Percentiles rank a stretch among this genome's conserved stretches.
Evolutionary conservation across 2,888 invertebrate species (phyloP).

Genomic region (Eilema griseolum): DNA sequence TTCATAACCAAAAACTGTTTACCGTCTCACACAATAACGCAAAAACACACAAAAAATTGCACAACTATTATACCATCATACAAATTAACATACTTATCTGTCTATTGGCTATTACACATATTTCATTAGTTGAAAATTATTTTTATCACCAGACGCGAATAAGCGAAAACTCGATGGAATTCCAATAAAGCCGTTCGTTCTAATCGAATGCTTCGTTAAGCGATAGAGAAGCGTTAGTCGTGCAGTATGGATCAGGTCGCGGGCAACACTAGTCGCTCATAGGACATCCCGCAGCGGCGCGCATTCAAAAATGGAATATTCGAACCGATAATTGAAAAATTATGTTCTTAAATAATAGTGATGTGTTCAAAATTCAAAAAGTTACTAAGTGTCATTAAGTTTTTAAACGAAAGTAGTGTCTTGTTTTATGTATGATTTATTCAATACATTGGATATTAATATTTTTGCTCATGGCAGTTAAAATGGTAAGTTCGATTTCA

Average conservation of each 20-base stretch:
- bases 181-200: slow-evolving; percentile 58
- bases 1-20: slow-evolving; percentile 22
- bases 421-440: slow-evolving; percentile 86
- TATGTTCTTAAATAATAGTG: slow-evolving; percentile 35
- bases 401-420: slow-evolving; percentile 80
- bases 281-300: slow-evolving; percentile 50
- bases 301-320: slow-evolving; percentile 54
- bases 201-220: slow-evolving; percentile 51
- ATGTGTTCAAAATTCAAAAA: slow-evolving; percentile 43
- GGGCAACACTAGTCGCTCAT: slow-evolving; percentile 64
- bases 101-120: slow-evolving; percentile 29
- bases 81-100: slow-evolving; percentile 30
- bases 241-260: slow-evolving; percentile 67
- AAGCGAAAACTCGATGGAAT: slow-evolving; percentile 65
- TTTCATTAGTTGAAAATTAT: slow-evolving; percentile 39
- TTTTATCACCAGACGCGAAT: slow-evolving; percentile 46
- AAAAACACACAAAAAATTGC: slow-evolving; percentile 33
- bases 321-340: slow-evolving; percentile 42
- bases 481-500: slow-evolving; percentile 76
- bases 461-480: slow-evolving; percentile 85
- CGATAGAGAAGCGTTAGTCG: slow-evolving; percentile 38
- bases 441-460: slow-evolving; percentile 83
- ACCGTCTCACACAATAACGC: slow-evolving; percentile 27
- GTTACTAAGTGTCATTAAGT: slow-evolving; percentile 64
- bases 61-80: slow-evolving; percentile 35